These are phyloP conservation scores for Caprella mutica DNA, from an alignment of 2,888 invertebrate species.

Conservation along the genomic window DNA sequence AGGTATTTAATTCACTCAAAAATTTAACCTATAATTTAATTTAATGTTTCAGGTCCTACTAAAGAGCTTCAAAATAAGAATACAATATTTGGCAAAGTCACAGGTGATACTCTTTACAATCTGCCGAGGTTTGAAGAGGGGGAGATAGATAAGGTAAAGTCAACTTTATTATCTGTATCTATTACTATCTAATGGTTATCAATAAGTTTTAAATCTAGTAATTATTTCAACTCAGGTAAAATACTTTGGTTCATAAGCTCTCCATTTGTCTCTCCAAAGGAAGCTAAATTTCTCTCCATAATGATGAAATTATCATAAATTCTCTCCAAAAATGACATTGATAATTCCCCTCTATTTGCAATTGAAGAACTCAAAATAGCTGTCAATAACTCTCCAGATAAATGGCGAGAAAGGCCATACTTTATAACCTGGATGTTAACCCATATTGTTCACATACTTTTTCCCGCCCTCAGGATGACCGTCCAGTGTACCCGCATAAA, in stretches of 20 bases:
- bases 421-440: no score
- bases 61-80: constrained; percentile 93
- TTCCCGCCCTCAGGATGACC: constrained; percentile 56
- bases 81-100: constrained; percentile 90
- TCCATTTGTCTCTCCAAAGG: no score
- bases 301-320: no score
- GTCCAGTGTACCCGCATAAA: constrained; percentile 77
- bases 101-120: constrained; percentile 90
- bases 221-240: no score
- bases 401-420: no score
- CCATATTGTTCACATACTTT: no score
- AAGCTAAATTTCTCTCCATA: no score
- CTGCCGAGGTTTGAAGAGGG: constrained; percentile 85
- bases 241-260: no score
- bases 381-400: background rate
- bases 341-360: background rate
- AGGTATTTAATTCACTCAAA: no score
- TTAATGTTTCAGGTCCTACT: constrained; percentile 46
- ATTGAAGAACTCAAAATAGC: no score
- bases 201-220: no score
- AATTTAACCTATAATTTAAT: background rate
- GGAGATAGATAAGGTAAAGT: constrained; percentile 47
- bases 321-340: background rate
- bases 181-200: background rate
- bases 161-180: background rate